Conservation (phyloP, 2,797 vertebrate genomes). For the Otolemur crassicaudatus region DNA sequence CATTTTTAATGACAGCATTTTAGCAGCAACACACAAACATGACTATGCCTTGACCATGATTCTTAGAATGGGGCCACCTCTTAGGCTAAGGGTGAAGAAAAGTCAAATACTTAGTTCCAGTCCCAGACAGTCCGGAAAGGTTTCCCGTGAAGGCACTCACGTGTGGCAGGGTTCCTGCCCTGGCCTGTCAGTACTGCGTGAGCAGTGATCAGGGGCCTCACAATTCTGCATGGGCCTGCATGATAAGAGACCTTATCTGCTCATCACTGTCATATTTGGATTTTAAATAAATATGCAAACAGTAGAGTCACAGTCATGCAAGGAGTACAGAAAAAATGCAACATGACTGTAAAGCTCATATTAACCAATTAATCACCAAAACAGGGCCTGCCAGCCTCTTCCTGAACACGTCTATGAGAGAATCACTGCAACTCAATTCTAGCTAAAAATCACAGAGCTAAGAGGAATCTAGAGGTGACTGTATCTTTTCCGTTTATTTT, state of each 20-base stretch:
- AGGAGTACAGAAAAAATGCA: neutral
- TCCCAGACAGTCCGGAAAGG: neutral
- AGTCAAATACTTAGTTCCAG: neutral
- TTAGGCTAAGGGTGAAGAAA: neutral
- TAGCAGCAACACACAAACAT: neutral
- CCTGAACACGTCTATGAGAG: neutral
- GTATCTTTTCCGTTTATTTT: neutral
- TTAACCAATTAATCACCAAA: neutral
- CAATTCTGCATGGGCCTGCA: rapidly evolving
- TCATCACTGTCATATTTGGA: neutral
- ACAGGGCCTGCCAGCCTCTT: neutral
- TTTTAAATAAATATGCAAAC: neutral
- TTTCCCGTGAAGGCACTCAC: neutral
- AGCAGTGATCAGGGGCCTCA: neutral
- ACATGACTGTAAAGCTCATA: neutral
- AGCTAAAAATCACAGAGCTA: neutral
- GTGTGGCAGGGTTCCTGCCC: neutral
- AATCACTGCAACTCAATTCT: neutral
- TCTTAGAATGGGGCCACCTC: neutral
- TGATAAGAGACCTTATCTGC: neutral
- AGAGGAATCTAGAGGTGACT: neutral
- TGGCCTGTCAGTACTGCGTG: neutral
- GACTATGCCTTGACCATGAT: neutral
- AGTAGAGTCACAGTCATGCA: neutral
- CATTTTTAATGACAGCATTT: neutral